A percentile compares a stretch with the other conserved stretches of the same genome.
Conservation (phyloP, 2,113 vertebrate genomes). For the Sporophila hypoxantha region DNA sequence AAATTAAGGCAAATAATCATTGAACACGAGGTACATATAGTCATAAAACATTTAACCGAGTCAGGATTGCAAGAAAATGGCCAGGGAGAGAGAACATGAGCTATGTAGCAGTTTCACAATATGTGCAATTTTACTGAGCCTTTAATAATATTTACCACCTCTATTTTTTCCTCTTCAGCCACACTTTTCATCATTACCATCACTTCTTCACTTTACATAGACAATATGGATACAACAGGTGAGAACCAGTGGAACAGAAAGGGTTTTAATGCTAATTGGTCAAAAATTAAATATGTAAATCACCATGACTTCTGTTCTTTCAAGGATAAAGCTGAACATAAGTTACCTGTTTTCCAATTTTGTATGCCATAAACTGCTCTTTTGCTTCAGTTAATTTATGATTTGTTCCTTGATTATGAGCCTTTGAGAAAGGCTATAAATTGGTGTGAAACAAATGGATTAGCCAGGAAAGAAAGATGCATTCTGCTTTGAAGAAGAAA, state of each 20-base stretch:
- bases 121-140: neutral
- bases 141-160: neutral
- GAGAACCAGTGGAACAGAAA: neutral
- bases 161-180: neutral
- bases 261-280: neutral
- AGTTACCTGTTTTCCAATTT: neutral
- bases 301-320: neutral
- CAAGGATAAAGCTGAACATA: conserved; percentile 7
- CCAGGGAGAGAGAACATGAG: neutral
- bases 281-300: neutral
- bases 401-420: conserved; percentile 4
- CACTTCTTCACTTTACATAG: neutral
- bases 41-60: neutral
- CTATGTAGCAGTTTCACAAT: neutral
- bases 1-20: neutral
- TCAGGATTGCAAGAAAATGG: neutral
- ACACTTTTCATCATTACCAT: neutral
- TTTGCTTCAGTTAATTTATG: conserved; percentile 1
- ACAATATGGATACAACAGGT: neutral
- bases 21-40: neutral
- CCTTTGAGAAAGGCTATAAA: neutral
- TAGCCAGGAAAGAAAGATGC: neutral
- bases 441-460: neutral
- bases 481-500: neutral
- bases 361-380: neutral